Evolutionary conservation across 2,888 invertebrate species (phyloP), one percentile per base, ranked within the genome.

Genomic region (Caenorhabditis drosophilae): DNA sequence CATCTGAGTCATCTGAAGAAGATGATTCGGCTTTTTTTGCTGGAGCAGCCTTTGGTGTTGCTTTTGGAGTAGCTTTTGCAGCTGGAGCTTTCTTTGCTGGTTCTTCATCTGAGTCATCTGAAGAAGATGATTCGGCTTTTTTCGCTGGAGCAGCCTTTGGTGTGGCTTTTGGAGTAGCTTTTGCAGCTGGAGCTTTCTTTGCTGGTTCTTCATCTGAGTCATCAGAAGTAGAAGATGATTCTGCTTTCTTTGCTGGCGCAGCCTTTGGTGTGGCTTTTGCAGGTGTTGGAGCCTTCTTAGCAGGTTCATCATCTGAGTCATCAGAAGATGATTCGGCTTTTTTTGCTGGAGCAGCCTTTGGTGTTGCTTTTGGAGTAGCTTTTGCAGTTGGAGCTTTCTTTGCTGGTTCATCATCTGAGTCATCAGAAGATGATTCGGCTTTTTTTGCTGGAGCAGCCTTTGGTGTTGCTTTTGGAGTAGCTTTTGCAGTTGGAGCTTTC

Each of bases 81-180:
- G 42, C 42, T 3, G 45, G 23, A 15, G 44, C 48, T 47, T 27
- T 11, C 25, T 50, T 16, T 4, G 51, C 42, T 12, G 49, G 41
- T 26, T 26, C 72, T 15, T 71, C 71, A 9, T 67, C 70, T 4
- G 66, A 63, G 4, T 61, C 58, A 27, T 64, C 64, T 22, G 55
- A 57, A 9, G 53, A 62, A 4, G 57, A 62, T 7, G 57, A 67
- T 31, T 62, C 56, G 35, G 64, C 64, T 57, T 74, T 74, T 18
- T 53, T 45, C 2, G 44, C 44, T 2, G 42, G 20, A 15, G 50
- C 45, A 42, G 48, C 41, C n/a, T 44, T 47, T 12, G 54, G 51
- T 9, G 52, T 52, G 4, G 16, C 36, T 36, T 36, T 36, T 23
- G 40, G 6, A 4, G 26, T 9, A 16, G 48, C 34, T 23, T 52